Conservation (phyloP, 2,888 invertebrate species). For the Baronia brevicornis region DNA sequence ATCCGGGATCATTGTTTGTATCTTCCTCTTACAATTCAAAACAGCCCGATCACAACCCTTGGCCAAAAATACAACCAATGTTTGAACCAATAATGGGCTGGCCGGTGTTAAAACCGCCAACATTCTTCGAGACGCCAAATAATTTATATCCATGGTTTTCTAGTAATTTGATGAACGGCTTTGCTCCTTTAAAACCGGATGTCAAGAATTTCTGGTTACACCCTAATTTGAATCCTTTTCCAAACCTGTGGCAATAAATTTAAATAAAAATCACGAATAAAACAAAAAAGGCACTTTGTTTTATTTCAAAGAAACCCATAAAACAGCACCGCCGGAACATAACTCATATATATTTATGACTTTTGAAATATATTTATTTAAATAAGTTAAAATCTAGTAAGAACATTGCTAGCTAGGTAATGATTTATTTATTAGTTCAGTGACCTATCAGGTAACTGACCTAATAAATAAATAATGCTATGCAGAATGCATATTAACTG, state of each 20-base stretch:
- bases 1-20: conserved; percentile 43
- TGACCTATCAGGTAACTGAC: too few species aligned
- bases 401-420: neutral
- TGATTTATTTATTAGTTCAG: conserved; percentile 3
- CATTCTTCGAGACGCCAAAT: conserved; percentile 3
- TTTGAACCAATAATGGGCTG: conserved; percentile 17
- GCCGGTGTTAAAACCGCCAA: conserved; percentile 3
- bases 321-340: neutral
- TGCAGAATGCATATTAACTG: too few species aligned
- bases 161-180: conserved; percentile 28
- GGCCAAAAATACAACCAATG: conserved; percentile 22
- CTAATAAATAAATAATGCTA: too few species aligned
- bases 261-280: conserved; percentile 10
- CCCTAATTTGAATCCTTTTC: conserved; percentile 37
- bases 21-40: conserved; percentile 29
- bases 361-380: neutral
- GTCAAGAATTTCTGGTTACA: conserved; percentile 33
- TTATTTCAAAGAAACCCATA: neutral
- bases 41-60: conserved; percentile 20
- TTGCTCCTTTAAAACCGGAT: conserved; percentile 23
- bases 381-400: neutral
- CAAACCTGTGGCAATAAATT: conserved; percentile 31
- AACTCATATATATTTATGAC: conserved; percentile 10
- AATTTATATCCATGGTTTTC: conserved; percentile 28
- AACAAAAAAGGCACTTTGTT: conserved; percentile 9